Base-by-base conservation (phyloP, 2,888 invertebrate genomes). In the Watsonalla cultraria region DNA sequence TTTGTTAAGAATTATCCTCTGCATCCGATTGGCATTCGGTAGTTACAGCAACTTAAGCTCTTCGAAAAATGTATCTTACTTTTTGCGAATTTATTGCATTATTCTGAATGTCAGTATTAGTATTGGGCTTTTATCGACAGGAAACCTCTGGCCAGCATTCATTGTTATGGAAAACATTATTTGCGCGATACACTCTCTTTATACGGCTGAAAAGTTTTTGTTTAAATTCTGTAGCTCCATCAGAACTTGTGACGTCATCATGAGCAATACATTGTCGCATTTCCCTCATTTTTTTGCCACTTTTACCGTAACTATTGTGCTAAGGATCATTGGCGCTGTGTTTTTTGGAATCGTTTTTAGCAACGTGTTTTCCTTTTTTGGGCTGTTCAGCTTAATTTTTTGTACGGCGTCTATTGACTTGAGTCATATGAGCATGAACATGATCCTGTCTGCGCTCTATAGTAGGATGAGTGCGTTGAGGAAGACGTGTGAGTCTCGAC, bases 401-500 rank as follows among this genome's bases (percentile, higher is more conserved):
- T 11, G 15, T 5, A 5, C 8, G 2, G 8, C 11, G 15, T 24
- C 24, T 0, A 9, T 47, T 8, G 24, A 47, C 2, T 7, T 47
- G 8, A 47, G 24, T 47, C 8, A 24, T 24, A 9, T 24, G 6
- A 47, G 9, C 24, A 5, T 24, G 7, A 47, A 24, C 9, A 47
- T 24, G 4, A 24, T 47, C 24, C 24, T 47, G 5, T 15, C 46
- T 8, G 5, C 8, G 8, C 7, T 47, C 7, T 11, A 47, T 24
- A 47, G 24, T 24, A 24, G 46, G 9, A 47, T 47, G 46, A 47
- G 11, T 7, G 9, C 9, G 15, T 24, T 47, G 11, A 53, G 52
- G 24, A 15, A 7, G 13, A 47, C 48, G n/a, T 24, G 63, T 8
- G 54, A 54, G n/a, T 48, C 9, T 1, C 54, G 46, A 45, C 2